Base-by-base conservation (phyloP, 2,888 invertebrate species). In the Schizotus pectinicornis region DNA sequence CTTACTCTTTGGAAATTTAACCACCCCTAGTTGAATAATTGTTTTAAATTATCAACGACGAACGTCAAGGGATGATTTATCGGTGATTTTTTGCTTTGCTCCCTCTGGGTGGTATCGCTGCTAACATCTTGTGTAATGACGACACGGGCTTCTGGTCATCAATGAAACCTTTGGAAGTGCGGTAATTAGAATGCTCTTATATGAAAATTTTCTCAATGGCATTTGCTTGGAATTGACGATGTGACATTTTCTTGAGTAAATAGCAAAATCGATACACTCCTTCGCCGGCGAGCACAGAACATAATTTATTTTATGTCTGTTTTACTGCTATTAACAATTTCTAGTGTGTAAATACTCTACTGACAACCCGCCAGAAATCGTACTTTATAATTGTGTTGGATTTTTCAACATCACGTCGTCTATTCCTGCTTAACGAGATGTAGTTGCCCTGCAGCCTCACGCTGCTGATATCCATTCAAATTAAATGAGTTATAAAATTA, bases 241-340 rank as follows among this genome's bases (percentile, higher is more conserved):
- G 50, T 62, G 61, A 64, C 64, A 59, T 64, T 62, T 60, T 48
- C 53, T 54, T 61, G 50, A 53, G 59, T 56, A 62, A 63, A 63
- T 65, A 63, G 63, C 63, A 61, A 63, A 65, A 65, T 65, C 65
- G 59, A 65, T 65, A 65, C 60, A 62, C 62, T 60, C 65, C 62
- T 62, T 60, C 55, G 53, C 61, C 43, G 59, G 51, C 59, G 55
- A 51, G 47, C 51, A 61, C 56, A 54, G 62, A 67, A 65, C 64
- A 68, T 68, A 63, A 67, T 68, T 68, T 67, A 67, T 68, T 67
- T 68, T 67, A 67, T 56, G 63, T 61, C 61, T 52, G 51, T 64
- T 65, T 68, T 67, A 67, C 64, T 58, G 63, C 65, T 53, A 63
- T 65, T 66, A 65, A 66, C 65, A 68, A 66, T 66, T 63, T 62